phyloP scores from a whole-genome alignment of 2,113 vertebrate genomes.

The Gavia stellata region DNA sequence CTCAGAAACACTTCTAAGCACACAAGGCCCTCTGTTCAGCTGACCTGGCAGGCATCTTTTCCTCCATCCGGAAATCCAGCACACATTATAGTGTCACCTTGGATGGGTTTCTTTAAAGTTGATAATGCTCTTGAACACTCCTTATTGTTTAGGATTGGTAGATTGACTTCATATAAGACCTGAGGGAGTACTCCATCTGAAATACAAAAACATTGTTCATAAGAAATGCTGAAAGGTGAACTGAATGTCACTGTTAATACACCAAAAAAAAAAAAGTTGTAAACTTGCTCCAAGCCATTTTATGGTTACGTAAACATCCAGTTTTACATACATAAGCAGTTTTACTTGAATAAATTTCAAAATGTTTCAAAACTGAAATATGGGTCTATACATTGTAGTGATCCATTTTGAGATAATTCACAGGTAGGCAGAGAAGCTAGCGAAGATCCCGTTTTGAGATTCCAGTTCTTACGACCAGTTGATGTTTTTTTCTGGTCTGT shows the following conservation, averaged over 20 bases:
- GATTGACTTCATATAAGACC: slow-evolving; percentile 75
- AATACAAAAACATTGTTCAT: neutral
- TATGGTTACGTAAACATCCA: neutral
- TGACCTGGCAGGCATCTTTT: slow-evolving; percentile 86
- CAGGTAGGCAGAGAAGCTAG: neutral
- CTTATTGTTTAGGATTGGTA: slow-evolving; percentile 76
- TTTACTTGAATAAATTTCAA: neutral
- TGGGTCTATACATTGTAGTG: neutral
- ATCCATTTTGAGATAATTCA: neutral
- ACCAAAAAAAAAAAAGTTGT: neutral
- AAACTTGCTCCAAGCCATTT: neutral
- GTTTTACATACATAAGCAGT: neutral
- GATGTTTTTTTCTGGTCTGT: neutral
- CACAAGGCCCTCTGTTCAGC: neutral
- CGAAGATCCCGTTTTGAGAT: neutral
- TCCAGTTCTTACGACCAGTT: neutral
- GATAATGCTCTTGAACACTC: slow-evolving; percentile 75
- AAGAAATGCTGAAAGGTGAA: neutral
- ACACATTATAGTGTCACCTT: slow-evolving; percentile 76
- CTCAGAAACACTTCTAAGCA: neutral
- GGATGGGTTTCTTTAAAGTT: slow-evolving; percentile 61
- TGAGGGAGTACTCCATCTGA: slow-evolving; percentile 75
- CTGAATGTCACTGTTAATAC: neutral
- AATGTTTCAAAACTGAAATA: neutral
- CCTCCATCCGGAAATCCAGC: slow-evolving; percentile 84